phyloP scores from a whole-genome alignment of 2,113 vertebrate genomes.

The Chitala chitala region DNA sequence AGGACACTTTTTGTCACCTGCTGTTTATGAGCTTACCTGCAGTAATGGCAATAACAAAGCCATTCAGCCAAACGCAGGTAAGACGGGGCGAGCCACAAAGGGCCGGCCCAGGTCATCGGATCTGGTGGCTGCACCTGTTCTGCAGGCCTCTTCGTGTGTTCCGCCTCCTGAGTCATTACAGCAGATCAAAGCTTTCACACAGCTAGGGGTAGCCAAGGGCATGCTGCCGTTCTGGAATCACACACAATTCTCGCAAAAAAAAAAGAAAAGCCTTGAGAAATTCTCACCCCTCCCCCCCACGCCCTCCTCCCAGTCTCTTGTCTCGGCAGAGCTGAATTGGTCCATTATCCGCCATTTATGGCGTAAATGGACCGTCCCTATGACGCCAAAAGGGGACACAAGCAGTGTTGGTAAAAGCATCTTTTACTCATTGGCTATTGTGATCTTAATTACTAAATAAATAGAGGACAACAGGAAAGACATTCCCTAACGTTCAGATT shows the following conservation, averaged over 20 bases:
- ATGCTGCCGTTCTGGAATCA: slow-evolving; percentile 52
- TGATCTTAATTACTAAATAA: slow-evolving; percentile 17
- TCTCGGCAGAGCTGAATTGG: slow-evolving; percentile 29
- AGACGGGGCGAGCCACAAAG: slow-evolving; percentile 1
- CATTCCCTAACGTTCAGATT: slow-evolving; percentile 11
- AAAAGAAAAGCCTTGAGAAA: slow-evolving; percentile 51
- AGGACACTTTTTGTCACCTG: slow-evolving; percentile 38
- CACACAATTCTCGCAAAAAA: slow-evolving; percentile 43
- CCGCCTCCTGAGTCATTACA: slow-evolving; percentile 58
- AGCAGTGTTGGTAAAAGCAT: not conserved
- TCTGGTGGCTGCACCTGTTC: slow-evolving; percentile 64
- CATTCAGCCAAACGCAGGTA: slow-evolving; percentile 44
- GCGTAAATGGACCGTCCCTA: not conserved
- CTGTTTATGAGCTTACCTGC: slow-evolving; percentile 59
- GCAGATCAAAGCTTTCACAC: slow-evolving; percentile 60
- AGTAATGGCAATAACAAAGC: slow-evolving; percentile 53
- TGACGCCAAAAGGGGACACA: slow-evolving; percentile 57
- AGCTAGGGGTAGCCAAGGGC: slow-evolving; percentile 62
- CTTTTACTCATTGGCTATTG: slow-evolving; percentile 4
- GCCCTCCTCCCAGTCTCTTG: slow-evolving; percentile 36
- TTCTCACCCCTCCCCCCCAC: slow-evolving; percentile 40
- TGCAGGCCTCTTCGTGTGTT: slow-evolving; percentile 43
- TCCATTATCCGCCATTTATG: slow-evolving; percentile 28
- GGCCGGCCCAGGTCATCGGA: slow-evolving; percentile 51
- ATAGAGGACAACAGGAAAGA: not conserved